Evolutionary conservation across 2,113 vertebrate species (phyloP).

Genomic region (Neolamprologus cancellatus): DNA sequence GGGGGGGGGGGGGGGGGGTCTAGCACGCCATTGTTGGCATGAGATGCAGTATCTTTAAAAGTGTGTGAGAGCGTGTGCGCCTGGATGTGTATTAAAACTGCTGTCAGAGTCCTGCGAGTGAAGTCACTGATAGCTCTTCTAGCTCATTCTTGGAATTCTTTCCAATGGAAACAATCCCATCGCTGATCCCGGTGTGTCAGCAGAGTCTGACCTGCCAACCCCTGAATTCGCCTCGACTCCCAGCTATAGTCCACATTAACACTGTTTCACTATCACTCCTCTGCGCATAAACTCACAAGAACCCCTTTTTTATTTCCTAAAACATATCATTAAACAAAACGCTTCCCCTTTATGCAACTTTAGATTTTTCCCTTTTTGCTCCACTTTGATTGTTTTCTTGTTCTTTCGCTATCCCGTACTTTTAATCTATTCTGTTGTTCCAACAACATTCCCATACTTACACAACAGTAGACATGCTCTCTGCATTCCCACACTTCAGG

Average conservation of each 20-base stretch:
- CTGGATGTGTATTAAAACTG: slow-evolving; percentile 53
- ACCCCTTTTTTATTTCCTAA: slow-evolving; percentile 2
- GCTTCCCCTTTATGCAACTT: slow-evolving; percentile 8
- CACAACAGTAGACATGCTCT: slow-evolving; percentile 20
- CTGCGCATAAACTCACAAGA: slow-evolving; percentile 20
- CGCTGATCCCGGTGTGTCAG: slow-evolving; percentile 72
- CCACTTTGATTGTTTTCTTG: slow-evolving; percentile 16
- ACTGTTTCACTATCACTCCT: slow-evolving; percentile 34
- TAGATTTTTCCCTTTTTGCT: background rate
- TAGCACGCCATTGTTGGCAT: slow-evolving; percentile 23
- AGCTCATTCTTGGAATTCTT: slow-evolving; percentile 77
- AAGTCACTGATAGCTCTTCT: slow-evolving; percentile 76
- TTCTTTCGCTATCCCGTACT: slow-evolving; percentile 15
- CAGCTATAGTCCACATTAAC: slow-evolving; percentile 51
- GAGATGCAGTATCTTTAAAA: slow-evolving; percentile 31
- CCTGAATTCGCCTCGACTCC: slow-evolving; percentile 39
- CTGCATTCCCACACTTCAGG: slow-evolving; percentile 41
- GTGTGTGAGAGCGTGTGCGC: slow-evolving; percentile 20
- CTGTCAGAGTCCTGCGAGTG: slow-evolving; percentile 57
- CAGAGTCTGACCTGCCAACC: slow-evolving; percentile 59
- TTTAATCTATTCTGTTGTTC: slow-evolving; percentile 44
- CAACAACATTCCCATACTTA: slow-evolving; percentile 58
- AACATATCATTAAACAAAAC: background rate
- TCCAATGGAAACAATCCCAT: slow-evolving; percentile 77
- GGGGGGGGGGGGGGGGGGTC: background rate